Base-by-base conservation (phyloP, 2,888 invertebrate genomes). In the Thysanoteuthis rhombus region DNA sequence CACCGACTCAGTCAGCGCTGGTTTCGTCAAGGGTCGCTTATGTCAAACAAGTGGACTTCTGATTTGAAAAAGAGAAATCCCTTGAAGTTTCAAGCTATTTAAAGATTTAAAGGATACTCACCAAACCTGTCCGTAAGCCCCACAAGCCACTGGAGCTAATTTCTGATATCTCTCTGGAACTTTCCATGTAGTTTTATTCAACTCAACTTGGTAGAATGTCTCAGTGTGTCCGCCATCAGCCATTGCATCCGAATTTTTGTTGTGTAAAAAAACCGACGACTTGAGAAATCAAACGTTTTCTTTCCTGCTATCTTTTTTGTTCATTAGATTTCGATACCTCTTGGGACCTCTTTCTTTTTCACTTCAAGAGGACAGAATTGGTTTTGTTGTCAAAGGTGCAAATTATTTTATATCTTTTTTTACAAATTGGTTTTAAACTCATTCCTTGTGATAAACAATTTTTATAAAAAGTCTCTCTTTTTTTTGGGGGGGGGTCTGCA, bases 61-160 rank as follows among this genome's bases (percentile, higher is more conserved):
- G 47, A 47, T 52, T 25, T 52, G 52, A 52, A 52, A 52, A n/a
- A n/a, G n/a, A 52, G 2, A 52, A 52, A 52, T 52, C 52, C 47
- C 25, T 22, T 52, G 5, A 52, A 25, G 22, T 52, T 52, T 52
- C 4, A 52, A 52, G 52, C 25, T 52, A 52, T 52, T 52, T 52
- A 52, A 52, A 52, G 52, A 25, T 52, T 22, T 22, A 28, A 40
- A n/a, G n/a, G n/a, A 39, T 92, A 97, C 98, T 97, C 98, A 99
- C 99, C 99, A 99, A 97, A 99, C 99, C 98, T 99, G 99, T 95
- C 99, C 99, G 97, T 99, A 99, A 96, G 99, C 99, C 95, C 99
- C 99, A 95, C 99, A 99, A 94, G 99, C 99, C 94, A 99, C 99
- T 94, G 99, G 98, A 97, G 98, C 98, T 95, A 99, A 98, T 97